Percentiles rank a stretch among this genome's conserved stretches.
Evolutionary conservation across 2,797 vertebrate species (phyloP).

Genomic region (Australoheros facetus): DNA sequence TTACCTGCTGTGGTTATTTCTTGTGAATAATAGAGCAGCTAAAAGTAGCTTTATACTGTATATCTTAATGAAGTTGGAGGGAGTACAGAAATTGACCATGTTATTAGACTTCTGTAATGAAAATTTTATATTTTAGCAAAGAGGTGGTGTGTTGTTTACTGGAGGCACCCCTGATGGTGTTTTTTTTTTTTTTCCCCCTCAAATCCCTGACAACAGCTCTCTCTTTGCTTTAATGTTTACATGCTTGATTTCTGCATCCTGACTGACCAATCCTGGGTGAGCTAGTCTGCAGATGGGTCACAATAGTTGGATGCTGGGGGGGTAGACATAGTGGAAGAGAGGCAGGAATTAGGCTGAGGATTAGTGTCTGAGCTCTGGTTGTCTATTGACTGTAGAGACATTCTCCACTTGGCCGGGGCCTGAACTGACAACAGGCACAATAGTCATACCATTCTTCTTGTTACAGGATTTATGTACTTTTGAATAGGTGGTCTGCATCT

Average conservation of each 20-base stretch:
- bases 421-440: slow-evolving; percentile 40
- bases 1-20: no score
- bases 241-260: slow-evolving; percentile 43
- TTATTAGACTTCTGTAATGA: background rate
- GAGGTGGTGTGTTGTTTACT: slow-evolving; percentile 20
- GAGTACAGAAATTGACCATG: background rate
- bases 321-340: slow-evolving; percentile 22
- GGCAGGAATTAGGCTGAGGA: slow-evolving; percentile 74
- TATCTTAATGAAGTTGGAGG: background rate
- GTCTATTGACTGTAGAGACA: slow-evolving; percentile 55
- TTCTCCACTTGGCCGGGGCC: slow-evolving; percentile 29
- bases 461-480: slow-evolving; percentile 16
- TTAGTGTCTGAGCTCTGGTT: slow-evolving; percentile 73
- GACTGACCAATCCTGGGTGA: slow-evolving; percentile 53
- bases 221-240: slow-evolving; percentile 52
- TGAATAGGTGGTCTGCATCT: background rate
- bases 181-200: background rate
- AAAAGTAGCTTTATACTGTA: background rate
- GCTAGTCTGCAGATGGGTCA: slow-evolving; percentile 34
- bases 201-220: slow-evolving; percentile 62
- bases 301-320: slow-evolving; percentile 48
- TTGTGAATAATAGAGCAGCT: no score
- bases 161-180: background rate
- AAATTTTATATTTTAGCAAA: background rate
- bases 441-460: slow-evolving; percentile 2